These are phyloP conservation scores for Leucozona laternaria DNA, from an alignment of 2,888 invertebrate genomes.

Conservation along the genomic window DNA sequence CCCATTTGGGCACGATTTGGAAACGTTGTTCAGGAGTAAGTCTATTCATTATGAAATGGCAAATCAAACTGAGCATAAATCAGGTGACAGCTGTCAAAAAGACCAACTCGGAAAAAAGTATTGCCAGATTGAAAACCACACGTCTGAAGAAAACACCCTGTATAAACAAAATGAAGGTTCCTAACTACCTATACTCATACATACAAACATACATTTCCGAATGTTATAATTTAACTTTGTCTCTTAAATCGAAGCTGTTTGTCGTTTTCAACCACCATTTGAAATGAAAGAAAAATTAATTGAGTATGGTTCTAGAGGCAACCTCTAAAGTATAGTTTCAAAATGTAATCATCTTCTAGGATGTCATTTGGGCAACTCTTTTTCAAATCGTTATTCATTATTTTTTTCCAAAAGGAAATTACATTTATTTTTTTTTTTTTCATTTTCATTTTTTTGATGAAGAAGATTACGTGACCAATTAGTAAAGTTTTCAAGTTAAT, in stretches of 20 bases:
- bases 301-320: neutral
- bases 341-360: constrained; percentile 13
- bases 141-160: no score
- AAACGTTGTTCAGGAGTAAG: no score
- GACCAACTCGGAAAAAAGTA: no score
- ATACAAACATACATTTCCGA: no score
- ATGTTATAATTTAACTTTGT: neutral
- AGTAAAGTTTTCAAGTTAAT: constrained; percentile 66
- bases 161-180: no score
- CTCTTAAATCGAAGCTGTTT: neutral
- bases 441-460: neutral
- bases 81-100: no score
- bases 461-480: constrained; percentile 67
- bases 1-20: no score
- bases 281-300: neutral
- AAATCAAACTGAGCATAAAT: no score
- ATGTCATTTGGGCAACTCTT: constrained; percentile 24
- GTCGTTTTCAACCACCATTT: neutral
- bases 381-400: constrained; percentile 7
- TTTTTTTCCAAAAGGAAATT: constrained; percentile 31
- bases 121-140: no score
- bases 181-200: no score
- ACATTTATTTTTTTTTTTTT: constrained; percentile 6
- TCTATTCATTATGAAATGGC: no score
- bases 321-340: neutral